Conservation (phyloP, 2,888 invertebrate genomes). For the Tubulanus polymorphus region DNA sequence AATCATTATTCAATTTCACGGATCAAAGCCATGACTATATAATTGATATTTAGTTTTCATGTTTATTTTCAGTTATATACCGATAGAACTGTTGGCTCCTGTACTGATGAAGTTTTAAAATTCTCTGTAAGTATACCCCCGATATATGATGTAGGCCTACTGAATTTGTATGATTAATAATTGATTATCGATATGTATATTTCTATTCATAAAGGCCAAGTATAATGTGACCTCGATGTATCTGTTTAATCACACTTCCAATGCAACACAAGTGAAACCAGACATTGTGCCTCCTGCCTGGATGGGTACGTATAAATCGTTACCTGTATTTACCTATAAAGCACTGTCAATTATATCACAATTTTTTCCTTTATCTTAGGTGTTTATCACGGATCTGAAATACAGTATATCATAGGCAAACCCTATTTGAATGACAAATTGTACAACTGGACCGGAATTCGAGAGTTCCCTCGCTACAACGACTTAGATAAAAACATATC, state of each 20-base stretch:
- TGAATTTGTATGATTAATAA: too few species aligned
- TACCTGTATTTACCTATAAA: neutral
- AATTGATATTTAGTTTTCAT: neutral
- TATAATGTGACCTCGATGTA: too few species aligned
- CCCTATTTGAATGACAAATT: constrained; percentile 55
- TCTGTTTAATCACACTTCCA: constrained; percentile 49
- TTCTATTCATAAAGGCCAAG: too few species aligned
- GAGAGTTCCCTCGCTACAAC: constrained; percentile 44
- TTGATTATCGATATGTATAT: too few species aligned
- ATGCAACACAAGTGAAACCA: constrained; percentile 43
- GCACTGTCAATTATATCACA: neutral
- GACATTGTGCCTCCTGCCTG: constrained; percentile 45
- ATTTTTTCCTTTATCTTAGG: too few species aligned
- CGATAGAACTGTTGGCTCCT: constrained; percentile 48
- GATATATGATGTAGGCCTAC: too few species aligned
- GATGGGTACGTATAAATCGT: constrained; percentile 48
- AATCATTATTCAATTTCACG: too few species aligned
- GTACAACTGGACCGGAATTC: constrained; percentile 40
- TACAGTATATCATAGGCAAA: constrained; percentile 57
- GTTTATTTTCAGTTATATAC: constrained; percentile 43
- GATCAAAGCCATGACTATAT: neutral
- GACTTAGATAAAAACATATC: constrained; percentile 55
- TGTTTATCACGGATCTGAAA: constrained; percentile 55
- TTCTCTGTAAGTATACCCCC: constrained; percentile 32
- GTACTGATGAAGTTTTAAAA: constrained; percentile 41